A percentile compares a stretch with the other conserved stretches of the same genome.
These are phyloP conservation scores for Popillia japonica DNA, from an alignment of 1,140 invertebrate genomes.

Conservation along the genomic window DNA sequence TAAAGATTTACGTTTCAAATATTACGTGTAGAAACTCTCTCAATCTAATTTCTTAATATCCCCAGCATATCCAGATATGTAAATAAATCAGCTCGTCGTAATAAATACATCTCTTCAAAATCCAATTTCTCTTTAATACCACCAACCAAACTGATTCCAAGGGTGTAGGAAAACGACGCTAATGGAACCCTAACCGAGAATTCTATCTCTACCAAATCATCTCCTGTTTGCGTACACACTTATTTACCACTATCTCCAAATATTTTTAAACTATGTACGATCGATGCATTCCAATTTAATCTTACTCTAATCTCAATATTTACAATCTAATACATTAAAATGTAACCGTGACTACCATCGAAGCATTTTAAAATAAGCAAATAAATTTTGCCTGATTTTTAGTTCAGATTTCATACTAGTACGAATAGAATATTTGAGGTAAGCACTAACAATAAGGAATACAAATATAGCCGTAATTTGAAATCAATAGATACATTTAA, in stretches of 20 bases:
- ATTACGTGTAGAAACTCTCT: too few species aligned
- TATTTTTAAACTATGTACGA: not conserved
- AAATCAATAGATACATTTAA: too few species aligned
- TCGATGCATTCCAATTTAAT: not conserved
- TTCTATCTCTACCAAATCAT: slow-evolving; percentile 40
- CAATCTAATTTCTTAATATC: not conserved
- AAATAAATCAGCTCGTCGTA: slow-evolving; percentile 8
- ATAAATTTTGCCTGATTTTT: too few species aligned
- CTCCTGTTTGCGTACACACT: slow-evolving; percentile 24
- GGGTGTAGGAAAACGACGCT: slow-evolving; percentile 36
- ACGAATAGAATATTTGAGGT: too few species aligned
- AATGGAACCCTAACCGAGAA: slow-evolving; percentile 38
- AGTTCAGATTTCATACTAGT: too few species aligned
- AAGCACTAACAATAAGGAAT: too few species aligned
- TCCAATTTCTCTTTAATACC: slow-evolving; percentile 44
- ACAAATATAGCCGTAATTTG: too few species aligned
- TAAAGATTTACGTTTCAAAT: too few species aligned
- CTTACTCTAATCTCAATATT: not conserved
- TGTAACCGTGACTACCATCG: too few species aligned
- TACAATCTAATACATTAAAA: too few species aligned
- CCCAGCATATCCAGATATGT: slow-evolving; percentile 11
- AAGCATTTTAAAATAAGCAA: too few species aligned
- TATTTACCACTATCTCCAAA: not conserved
- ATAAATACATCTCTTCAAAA: slow-evolving; percentile 39
- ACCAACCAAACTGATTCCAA: slow-evolving; percentile 38